Conservation (phyloP, 2,888 invertebrate genomes). For the Athalia circularis region DNA sequence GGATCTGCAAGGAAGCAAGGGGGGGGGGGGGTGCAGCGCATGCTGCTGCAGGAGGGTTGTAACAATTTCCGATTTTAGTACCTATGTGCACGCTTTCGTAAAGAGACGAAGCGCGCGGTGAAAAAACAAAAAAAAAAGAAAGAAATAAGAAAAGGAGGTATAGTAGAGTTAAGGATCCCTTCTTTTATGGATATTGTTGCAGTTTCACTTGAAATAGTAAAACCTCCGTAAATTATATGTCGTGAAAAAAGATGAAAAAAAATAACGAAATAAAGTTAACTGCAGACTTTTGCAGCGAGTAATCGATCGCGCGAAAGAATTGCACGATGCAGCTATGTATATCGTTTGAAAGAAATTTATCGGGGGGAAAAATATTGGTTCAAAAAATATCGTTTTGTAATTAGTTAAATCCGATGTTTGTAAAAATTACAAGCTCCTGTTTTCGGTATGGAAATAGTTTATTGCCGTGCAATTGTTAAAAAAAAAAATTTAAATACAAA, state of each 20-base stretch:
- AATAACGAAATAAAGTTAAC: not conserved
- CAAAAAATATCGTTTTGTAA: too few species aligned
- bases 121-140: not conserved
- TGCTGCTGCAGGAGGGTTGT: slow-evolving; percentile 55
- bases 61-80: slow-evolving; percentile 71
- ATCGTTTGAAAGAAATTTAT: too few species aligned
- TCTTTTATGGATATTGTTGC: slow-evolving; percentile 67
- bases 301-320: not conserved
- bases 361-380: too few species aligned
- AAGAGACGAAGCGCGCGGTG: not conserved
- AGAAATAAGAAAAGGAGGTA: not conserved
- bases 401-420: too few species aligned
- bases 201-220: slow-evolving; percentile 72
- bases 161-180: slow-evolving; percentile 46
- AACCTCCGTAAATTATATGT: slow-evolving; percentile 59
- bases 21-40: too few species aligned
- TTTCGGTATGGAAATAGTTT: too few species aligned
- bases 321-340: too few species aligned
- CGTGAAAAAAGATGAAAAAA: not conserved
- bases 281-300: not conserved
- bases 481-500: too few species aligned
- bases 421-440: too few species aligned
- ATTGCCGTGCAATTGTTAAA: too few species aligned
- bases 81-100: slow-evolving; percentile 50
- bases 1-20: too few species aligned